These are phyloP conservation scores for Tubiluchus corallicola DNA, from an alignment of 2,888 invertebrate species.

Conservation along the genomic window DNA sequence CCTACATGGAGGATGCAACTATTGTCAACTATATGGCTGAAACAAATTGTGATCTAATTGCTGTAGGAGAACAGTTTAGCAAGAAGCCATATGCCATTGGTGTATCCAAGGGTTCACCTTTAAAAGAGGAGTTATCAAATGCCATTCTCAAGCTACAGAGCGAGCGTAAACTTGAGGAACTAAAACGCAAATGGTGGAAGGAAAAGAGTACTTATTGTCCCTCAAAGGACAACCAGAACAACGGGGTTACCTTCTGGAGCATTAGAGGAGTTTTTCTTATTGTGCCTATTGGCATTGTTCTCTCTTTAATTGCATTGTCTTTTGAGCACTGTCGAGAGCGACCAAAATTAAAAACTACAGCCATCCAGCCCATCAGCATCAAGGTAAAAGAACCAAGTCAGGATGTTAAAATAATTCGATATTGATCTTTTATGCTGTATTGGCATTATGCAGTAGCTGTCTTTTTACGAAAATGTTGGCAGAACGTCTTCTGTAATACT, in stretches of 20 bases:
- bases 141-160: constrained; percentile 17
- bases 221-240: constrained; percentile 8
- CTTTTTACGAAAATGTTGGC: no score
- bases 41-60: constrained; percentile 15
- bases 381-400: no score
- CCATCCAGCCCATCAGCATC: not conserved
- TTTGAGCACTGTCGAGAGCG: not conserved
- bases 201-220: constrained; percentile 13
- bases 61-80: constrained; percentile 18
- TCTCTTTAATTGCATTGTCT: not conserved
- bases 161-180: constrained; percentile 14
- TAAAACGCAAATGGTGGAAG: constrained; percentile 17
- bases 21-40: constrained; percentile 17
- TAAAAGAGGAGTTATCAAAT: constrained; percentile 13
- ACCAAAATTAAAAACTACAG: not conserved
- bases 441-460: no score
- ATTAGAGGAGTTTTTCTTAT: not conserved
- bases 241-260: not conserved
- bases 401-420: no score
- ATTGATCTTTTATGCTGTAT: no score
- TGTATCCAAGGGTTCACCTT: constrained; percentile 16
- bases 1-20: constrained; percentile 18
- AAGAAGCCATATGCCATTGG: constrained; percentile 18
- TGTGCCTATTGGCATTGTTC: not conserved
- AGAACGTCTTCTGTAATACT: no score